Conservation (phyloP, 2,113 vertebrate species). For the Larimichthys polyactis region DNA sequence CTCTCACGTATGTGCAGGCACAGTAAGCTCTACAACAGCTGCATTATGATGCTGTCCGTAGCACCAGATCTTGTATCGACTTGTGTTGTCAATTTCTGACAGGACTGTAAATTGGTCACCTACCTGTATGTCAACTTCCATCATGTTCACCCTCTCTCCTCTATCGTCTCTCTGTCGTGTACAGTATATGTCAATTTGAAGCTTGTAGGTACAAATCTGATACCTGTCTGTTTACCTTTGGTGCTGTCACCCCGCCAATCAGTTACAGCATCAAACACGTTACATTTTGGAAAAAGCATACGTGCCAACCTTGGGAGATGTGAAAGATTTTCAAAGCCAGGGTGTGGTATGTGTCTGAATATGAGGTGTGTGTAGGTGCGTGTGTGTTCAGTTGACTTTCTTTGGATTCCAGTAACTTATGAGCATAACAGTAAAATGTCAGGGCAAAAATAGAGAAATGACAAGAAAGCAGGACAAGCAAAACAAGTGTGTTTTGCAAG, state of each 20-base stretch:
- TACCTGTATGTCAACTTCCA: constrained; percentile 5
- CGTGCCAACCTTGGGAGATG: background rate
- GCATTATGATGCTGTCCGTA: background rate
- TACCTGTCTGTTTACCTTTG: background rate
- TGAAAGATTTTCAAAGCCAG: background rate
- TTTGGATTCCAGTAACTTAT: background rate
- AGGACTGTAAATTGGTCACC: constrained; percentile 5
- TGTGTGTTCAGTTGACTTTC: background rate
- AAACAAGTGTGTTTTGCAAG: background rate
- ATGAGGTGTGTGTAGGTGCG: background rate
- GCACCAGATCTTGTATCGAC: background rate
- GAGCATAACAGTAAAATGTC: background rate
- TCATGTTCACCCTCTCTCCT: background rate
- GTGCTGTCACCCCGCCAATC: background rate
- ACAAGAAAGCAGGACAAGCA: constrained; percentile 4
- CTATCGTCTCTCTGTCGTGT: constrained; percentile 11
- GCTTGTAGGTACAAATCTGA: background rate
- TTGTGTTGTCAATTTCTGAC: constrained; percentile 1
- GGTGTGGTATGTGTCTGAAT: background rate
- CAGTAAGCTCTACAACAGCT: background rate
- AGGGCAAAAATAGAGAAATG: background rate
- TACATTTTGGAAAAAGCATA: background rate
- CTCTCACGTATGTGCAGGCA: background rate
- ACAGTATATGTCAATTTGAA: background rate
- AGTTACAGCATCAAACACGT: constrained; percentile 2